These are phyloP conservation scores for Tachystola acroxantha DNA, from an alignment of 2,888 invertebrate genomes.

Conservation along the genomic window DNA sequence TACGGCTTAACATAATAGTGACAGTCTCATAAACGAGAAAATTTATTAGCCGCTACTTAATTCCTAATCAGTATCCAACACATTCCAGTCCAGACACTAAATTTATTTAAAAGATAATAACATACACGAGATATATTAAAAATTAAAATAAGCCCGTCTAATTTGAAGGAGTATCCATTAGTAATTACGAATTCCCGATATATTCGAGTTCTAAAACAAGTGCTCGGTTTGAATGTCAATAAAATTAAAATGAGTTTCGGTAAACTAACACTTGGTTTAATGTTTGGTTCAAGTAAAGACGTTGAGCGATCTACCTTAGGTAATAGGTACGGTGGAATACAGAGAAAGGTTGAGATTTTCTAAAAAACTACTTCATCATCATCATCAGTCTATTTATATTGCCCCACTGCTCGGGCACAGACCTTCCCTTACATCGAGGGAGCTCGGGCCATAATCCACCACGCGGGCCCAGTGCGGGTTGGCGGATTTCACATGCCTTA, in stretches of 20 bases:
- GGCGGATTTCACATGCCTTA: too few species aligned
- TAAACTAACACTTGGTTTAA: slow-evolving; percentile 27
- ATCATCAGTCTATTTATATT: too few species aligned
- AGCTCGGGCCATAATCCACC: too few species aligned
- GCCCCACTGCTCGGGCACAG: too few species aligned
- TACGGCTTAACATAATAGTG: slow-evolving; percentile 8
- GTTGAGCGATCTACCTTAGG: background rate
- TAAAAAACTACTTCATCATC: too few species aligned
- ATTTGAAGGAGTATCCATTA: slow-evolving; percentile 41
- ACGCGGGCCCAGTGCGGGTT: too few species aligned
- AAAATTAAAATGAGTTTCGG: slow-evolving; percentile 42
- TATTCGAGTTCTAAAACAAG: slow-evolving; percentile 29
- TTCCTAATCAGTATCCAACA: slow-evolving; percentile 27
- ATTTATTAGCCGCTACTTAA: slow-evolving; percentile 35
- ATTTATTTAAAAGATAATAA: slow-evolving; percentile 31
- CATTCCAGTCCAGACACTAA: slow-evolving; percentile 20
- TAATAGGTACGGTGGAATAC: too few species aligned
- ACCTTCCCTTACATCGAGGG: too few species aligned
- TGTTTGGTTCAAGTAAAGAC: slow-evolving; percentile 18
- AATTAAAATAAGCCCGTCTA: slow-evolving; percentile 31
- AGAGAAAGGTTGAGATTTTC: too few species aligned
- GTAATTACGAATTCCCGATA: slow-evolving; percentile 46
- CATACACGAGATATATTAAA: slow-evolving; percentile 24
- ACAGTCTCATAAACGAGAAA: slow-evolving; percentile 16
- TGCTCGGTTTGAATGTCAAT: slow-evolving; percentile 38